These are phyloP conservation scores for Rutilus rutilus DNA, from an alignment of 2,113 vertebrate genomes.

Conservation along the genomic window DNA sequence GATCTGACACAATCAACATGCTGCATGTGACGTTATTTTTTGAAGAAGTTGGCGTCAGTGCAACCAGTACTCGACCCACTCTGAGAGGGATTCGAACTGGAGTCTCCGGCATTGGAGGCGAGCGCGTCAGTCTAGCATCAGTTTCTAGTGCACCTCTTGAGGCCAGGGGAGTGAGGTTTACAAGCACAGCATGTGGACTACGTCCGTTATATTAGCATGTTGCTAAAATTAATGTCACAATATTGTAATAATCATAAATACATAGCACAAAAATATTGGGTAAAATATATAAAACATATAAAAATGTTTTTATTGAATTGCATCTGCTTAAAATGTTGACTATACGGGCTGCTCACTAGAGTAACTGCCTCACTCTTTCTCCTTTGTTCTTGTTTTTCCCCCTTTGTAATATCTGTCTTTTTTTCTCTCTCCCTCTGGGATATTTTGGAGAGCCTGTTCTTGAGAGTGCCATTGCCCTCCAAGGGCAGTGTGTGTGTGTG, in stretches of 20 bases:
- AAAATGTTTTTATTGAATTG: neutral
- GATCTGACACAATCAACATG: too few relatives aligned
- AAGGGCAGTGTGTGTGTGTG: neutral
- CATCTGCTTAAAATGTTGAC: neutral
- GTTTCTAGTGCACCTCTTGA: too few relatives aligned
- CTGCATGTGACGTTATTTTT: too few relatives aligned
- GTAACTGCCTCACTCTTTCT: neutral
- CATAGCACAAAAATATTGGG: neutral
- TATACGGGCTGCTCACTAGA: neutral
- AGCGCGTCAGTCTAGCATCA: too few relatives aligned
- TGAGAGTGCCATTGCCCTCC: neutral
- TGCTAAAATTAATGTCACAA: too few relatives aligned
- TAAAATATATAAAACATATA: neutral
- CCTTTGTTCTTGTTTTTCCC: neutral
- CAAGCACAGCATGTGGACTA: too few relatives aligned
- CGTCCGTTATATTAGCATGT: too few relatives aligned
- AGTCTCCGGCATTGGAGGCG: too few relatives aligned
- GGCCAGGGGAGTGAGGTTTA: too few relatives aligned
- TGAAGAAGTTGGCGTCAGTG: too few relatives aligned
- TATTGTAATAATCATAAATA: neutral
- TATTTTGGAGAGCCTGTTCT: neutral
- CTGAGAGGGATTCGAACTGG: too few relatives aligned
- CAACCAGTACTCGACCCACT: too few relatives aligned
- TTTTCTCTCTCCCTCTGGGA: neutral
- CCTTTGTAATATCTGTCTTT: neutral